Percentiles rank a stretch among this genome's conserved stretches.
Evolutionary conservation across 2,888 invertebrate species (phyloP).

Genomic region (Oasisia sp.): DNA sequence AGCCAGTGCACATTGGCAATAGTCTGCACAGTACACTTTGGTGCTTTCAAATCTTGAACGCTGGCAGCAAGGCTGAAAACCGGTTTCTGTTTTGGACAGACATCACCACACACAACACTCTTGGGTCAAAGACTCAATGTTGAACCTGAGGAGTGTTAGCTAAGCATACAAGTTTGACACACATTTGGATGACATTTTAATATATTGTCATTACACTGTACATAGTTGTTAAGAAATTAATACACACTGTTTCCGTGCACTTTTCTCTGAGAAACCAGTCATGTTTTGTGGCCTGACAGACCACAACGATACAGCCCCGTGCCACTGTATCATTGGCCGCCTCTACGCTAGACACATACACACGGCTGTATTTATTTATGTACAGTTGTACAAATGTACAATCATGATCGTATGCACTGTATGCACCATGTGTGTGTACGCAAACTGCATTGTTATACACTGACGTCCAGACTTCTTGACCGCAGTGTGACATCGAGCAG

Average conservation of each 20-base stretch:
- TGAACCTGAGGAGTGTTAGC: not conserved
- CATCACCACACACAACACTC: not conserved
- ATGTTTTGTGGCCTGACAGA: not conserved
- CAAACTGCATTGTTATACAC: slow-evolving; percentile 7
- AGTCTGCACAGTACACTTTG: not conserved
- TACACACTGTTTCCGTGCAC: not conserved
- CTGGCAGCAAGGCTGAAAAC: not conserved
- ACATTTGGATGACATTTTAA: not conserved
- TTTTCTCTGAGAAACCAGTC: not conserved
- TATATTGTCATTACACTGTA: not conserved
- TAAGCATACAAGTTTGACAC: not conserved
- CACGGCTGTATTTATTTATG: slow-evolving; percentile 4
- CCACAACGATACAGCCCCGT: not conserved
- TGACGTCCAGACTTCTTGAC: not conserved
- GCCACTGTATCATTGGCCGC: not conserved
- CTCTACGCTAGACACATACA: not conserved
- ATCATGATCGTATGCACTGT: not conserved
- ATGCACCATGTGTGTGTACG: not conserved
- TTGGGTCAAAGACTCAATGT: not conserved
- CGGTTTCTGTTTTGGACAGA: not conserved
- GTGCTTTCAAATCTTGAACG: not conserved
- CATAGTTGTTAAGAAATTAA: not conserved
- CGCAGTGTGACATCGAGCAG: not conserved
- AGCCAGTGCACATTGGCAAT: not conserved
- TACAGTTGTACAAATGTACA: not conserved